phyloP scores from a whole-genome alignment of 2,113 vertebrate genomes.

The Nannobrachium achirus region DNA sequence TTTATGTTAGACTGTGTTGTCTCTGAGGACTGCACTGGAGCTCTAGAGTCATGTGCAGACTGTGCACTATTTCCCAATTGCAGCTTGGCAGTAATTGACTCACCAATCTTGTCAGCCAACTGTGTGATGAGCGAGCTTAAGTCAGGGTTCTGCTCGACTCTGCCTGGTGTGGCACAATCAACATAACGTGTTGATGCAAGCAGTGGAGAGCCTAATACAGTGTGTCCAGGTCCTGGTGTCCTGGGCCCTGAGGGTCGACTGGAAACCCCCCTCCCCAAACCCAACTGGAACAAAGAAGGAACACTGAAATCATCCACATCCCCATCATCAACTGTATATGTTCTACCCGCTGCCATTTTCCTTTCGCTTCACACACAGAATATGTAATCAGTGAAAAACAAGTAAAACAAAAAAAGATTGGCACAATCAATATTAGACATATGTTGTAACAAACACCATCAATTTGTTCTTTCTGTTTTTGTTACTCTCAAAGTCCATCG shows the following conservation, averaged over 20 bases:
- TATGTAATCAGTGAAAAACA: neutral
- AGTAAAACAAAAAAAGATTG: neutral
- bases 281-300: constrained; percentile 6
- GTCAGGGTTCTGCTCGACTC: constrained; percentile 18
- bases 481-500: too few relatives aligned
- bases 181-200: constrained; percentile 12
- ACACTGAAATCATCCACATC: neutral
- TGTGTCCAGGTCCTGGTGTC: constrained; percentile 14
- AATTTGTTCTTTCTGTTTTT: too few relatives aligned
- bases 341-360: neutral
- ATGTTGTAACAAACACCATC: too few relatives aligned
- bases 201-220: neutral
- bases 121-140: constrained; percentile 22
- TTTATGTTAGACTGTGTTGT: neutral
- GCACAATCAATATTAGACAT: too few relatives aligned
- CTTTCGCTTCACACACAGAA: neutral
- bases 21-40: neutral
- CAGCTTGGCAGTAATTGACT: constrained; percentile 20
- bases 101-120: constrained; percentile 24
- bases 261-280: constrained; percentile 16
- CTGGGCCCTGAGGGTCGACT: neutral
- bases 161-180: constrained; percentile 15
- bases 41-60: neutral
- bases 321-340: neutral
- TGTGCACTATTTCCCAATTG: neutral